These are phyloP conservation scores for Haliclystus octoradiatus DNA, from an alignment of 30 jellyfish, hydroid and myxozoan genomes.

Conservation along the genomic window DNA sequence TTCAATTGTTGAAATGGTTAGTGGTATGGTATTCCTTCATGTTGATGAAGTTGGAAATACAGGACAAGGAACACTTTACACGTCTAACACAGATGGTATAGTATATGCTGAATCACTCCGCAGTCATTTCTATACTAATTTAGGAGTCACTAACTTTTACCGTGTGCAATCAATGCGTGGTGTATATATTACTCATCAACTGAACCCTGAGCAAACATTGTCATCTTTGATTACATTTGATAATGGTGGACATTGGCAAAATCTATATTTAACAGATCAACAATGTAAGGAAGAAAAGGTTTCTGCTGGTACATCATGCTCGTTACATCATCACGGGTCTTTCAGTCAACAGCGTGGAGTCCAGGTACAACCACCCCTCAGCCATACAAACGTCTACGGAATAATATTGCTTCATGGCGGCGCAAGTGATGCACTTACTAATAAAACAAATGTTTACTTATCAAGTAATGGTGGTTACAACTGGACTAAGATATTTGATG, in stretches of 20 bases:
- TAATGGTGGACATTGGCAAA: conserved; percentile 76
- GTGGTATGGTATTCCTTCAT: conserved; percentile 73
- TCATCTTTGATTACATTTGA: conserved; percentile 67
- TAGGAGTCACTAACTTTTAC: conserved; percentile 53
- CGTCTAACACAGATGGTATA: conserved; percentile 75
- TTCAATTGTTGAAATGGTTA: conserved; percentile 75
- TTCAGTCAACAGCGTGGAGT: conserved; percentile 45
- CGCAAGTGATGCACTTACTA: conserved; percentile 70
- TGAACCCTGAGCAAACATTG: conserved; percentile 45
- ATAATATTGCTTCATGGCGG: conserved; percentile 54
- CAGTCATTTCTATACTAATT: conserved; percentile 71
- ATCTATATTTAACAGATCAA: conserved; percentile 11
- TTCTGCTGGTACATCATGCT: conserved; percentile 20
- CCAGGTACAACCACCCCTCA: conserved; percentile 53
- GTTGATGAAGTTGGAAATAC: conserved; percentile 77
- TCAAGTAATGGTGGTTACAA: conserved; percentile 83
- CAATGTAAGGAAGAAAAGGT: conserved; percentile 34
- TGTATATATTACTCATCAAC: conserved; percentile 66
- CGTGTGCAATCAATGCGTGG: conserved; percentile 82
- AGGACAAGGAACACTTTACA: conserved; percentile 72
- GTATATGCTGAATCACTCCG: conserved; percentile 54
- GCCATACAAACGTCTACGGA: conserved; percentile 58
- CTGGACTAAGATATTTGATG: conserved; percentile 49
- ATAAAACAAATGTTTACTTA: conserved; percentile 59
- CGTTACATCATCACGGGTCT: conserved; percentile 56